Evolutionary conservation across 2,113 vertebrate species (phyloP).

Genomic region (Trinectes maculatus): DNA sequence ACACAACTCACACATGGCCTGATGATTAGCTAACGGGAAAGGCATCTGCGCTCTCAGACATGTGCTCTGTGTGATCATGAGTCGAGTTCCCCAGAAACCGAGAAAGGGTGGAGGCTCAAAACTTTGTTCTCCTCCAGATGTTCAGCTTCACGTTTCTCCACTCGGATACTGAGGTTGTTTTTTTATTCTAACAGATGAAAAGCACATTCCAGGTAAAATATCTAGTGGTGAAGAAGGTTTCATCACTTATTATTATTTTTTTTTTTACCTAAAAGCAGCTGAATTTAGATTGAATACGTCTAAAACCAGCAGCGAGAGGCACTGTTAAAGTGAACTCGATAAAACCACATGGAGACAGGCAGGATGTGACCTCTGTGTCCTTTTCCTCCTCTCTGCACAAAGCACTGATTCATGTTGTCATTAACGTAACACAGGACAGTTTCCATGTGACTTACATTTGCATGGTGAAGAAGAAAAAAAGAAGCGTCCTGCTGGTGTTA

Average conservation of each 20-base stretch:
- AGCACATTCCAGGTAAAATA: no score
- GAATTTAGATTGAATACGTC: no score
- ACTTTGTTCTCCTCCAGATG: slow-evolving; percentile 24
- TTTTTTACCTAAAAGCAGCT: no score
- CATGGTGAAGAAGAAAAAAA: background rate
- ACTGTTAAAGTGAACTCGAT: no score
- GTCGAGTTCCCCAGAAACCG: background rate
- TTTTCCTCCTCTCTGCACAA: background rate
- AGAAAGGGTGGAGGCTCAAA: slow-evolving; percentile 7
- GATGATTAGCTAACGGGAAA: slow-evolving; percentile 3
- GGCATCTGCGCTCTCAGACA: background rate
- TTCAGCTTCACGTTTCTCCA: slow-evolving; percentile 1
- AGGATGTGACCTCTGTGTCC: no score
- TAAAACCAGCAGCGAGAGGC: no score
- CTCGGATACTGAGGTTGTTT: background rate
- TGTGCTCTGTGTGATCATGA: slow-evolving; percentile 3
- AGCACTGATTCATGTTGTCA: background rate
- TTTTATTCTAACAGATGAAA: no score
- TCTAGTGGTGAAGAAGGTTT: background rate
- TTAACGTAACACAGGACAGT: slow-evolving; percentile 7
- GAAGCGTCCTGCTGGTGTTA: background rate
- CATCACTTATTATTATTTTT: background rate
- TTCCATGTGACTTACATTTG: slow-evolving; percentile 11
- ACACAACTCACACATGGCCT: background rate
- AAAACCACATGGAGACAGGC: no score